phyloP scores from a whole-genome alignment of 2,113 vertebrate species.

The Elephas maximus region DNA sequence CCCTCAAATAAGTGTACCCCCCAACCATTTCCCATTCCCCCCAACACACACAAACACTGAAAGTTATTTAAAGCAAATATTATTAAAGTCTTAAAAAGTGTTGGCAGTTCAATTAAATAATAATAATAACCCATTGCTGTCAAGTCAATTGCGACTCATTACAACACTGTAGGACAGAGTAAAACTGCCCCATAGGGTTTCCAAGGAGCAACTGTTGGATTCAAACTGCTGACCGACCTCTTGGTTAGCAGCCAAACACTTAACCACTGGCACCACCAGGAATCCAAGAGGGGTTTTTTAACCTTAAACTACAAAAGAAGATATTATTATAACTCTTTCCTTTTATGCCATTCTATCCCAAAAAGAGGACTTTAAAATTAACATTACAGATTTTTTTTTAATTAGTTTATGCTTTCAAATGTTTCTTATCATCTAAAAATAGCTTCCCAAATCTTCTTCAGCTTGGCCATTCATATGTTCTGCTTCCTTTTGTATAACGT shows the following conservation, averaged over 20 bases:
- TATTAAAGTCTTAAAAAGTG: neutral
- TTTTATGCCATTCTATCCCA: neutral
- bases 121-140: too few relatives aligned
- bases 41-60: neutral
- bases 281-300: neutral
- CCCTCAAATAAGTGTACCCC: neutral
- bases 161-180: too few relatives aligned
- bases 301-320: constrained; percentile 12
- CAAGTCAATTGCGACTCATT: too few relatives aligned
- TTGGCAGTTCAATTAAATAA: neutral
- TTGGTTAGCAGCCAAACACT: too few relatives aligned
- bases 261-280: too few relatives aligned
- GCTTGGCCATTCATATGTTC: neutral
- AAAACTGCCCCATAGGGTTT: too few relatives aligned
- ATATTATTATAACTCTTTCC: constrained; percentile 6
- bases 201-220: too few relatives aligned
- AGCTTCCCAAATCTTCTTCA: neutral
- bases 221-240: too few relatives aligned
- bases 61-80: neutral
- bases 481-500: neutral
- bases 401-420: constrained; percentile 31
- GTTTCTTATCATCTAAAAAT: constrained; percentile 53
- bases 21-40: neutral
- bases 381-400: neutral
- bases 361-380: constrained; percentile 9